These are phyloP conservation scores for Malurus melanocephalus DNA, from an alignment of 2,113 vertebrate genomes.

Conservation along the genomic window DNA sequence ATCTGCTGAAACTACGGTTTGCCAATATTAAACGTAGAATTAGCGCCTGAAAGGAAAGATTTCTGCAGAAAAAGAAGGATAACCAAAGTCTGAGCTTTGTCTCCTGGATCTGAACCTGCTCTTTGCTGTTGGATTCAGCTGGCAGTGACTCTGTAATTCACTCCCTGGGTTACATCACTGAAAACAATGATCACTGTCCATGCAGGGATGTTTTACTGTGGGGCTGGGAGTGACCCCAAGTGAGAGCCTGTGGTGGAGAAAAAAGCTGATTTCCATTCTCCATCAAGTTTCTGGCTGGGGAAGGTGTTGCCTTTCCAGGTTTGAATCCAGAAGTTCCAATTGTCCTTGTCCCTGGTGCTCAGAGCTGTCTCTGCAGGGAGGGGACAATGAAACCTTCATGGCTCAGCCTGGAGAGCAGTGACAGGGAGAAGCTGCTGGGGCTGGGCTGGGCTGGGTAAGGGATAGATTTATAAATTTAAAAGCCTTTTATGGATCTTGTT, in stretches of 20 bases:
- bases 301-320: background rate
- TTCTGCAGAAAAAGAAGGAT: background rate
- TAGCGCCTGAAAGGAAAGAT: background rate
- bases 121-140: background rate
- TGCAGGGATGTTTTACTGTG: background rate
- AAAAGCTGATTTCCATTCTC: background rate
- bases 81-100: background rate
- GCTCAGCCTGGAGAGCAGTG: background rate
- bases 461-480: accelerated
- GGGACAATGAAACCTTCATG: background rate
- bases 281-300: background rate
- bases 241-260: background rate
- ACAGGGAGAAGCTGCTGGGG: background rate
- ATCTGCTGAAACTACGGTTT: background rate
- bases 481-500: background rate
- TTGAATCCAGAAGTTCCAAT: background rate
- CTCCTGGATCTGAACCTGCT: background rate
- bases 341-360: background rate
- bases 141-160: background rate
- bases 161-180: background rate
- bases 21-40: background rate
- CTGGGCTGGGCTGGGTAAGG: background rate
- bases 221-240: background rate
- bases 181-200: background rate
- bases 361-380: background rate